Base-by-base conservation (phyloP, 2,888 invertebrate genomes). In the Ommatoiulus sabulosus region DNA sequence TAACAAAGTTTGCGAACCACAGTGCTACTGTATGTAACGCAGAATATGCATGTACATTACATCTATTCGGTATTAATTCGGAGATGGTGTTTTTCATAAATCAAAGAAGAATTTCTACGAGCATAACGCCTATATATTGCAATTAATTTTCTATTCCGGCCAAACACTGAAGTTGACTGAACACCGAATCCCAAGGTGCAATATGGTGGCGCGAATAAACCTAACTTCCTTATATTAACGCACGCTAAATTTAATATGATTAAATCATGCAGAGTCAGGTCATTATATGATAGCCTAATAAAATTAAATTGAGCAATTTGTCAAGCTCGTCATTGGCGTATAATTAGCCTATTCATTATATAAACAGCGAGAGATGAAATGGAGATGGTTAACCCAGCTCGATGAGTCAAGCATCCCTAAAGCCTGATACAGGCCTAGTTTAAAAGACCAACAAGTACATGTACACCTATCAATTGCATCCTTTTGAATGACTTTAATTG, bases 271-370 rank as follows among this genome's bases (percentile, higher is more conserved):
- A 80, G 12, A 10, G 12, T 35, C 80, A 15, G 35, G 35, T 80
- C 80, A 35, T 80, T 80, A 80, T 80, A 80, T 80, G 10, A 35
- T 4, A 35, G 80, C 24, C 35, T 80, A 80, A 80, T 24, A 35
- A 72, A n/a, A 80, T 80, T 80, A 35, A 80, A 80, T 35, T 35
- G 24, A 12, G 80, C 35, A 80, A 80, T 80, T 80, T 80, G 35
- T 35, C 35, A 15, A 12, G 24, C 80, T 80, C 80, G 35, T 80
- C 35, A 80, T 35, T 80, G 35, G 35, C 35, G 35, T 80, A 10
- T 80, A 80, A 80, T 80, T 80, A 80, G 35, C 12, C 80, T 80
- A 80, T 5, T 35, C 80, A 80, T 35, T 80, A 15, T 15, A 35
- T 12, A 80, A 35, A 35, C 15, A 80, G 35, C 6, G 24, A 20